Percentiles rank a stretch among this genome's conserved stretches.
These are phyloP conservation scores for Columba janthina DNA, from an alignment of 2,113 vertebrate species.

Conservation along the genomic window DNA sequence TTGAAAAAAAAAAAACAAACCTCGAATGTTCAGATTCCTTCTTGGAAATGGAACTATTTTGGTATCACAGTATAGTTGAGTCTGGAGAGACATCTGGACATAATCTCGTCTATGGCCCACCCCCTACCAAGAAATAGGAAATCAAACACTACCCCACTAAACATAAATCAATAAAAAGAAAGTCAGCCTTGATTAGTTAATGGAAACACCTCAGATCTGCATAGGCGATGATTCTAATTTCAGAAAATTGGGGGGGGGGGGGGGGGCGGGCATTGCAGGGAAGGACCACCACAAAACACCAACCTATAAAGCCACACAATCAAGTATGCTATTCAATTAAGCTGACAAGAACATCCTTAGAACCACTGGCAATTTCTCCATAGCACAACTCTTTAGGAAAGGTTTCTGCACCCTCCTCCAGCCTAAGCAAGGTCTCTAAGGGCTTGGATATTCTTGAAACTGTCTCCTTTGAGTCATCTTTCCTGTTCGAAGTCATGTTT, in stretches of 20 bases:
- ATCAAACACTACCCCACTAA: background rate
- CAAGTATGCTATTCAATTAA: background rate
- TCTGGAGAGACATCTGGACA: background rate
- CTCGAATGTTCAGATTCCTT: background rate
- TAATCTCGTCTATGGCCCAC: background rate
- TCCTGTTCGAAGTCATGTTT: background rate
- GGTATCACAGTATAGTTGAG: background rate
- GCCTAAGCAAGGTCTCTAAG: background rate
- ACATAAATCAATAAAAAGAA: background rate
- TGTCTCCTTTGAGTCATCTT: background rate
- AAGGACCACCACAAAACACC: accelerated
- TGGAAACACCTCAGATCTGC: background rate
- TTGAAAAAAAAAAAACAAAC: background rate
- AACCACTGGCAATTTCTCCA: background rate
- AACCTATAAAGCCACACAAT: background rate
- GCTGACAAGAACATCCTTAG: background rate
- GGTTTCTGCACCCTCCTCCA: background rate
- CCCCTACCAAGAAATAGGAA: background rate
- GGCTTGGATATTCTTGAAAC: background rate
- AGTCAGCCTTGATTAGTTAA: background rate
- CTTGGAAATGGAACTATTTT: background rate
- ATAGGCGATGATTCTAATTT: background rate
- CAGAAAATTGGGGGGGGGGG: background rate
- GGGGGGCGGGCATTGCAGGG: background rate
- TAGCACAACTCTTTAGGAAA: background rate